Evolutionary conservation across 2,888 invertebrate species (phyloP).

Genomic region (Ametastegia equiseti): DNA sequence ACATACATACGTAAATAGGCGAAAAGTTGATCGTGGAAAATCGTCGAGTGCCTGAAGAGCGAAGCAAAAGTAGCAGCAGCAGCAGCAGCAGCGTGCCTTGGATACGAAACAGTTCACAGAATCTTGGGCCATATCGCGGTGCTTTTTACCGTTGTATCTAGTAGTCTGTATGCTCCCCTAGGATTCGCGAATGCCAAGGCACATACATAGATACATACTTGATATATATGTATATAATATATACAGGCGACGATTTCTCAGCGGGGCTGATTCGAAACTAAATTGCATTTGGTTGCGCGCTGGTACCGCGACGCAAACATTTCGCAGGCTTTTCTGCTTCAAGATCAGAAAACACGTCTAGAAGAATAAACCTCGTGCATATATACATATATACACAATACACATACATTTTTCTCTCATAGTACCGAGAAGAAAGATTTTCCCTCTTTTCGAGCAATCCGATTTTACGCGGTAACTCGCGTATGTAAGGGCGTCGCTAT

Average conservation of each 20-base stretch:
- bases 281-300: slow-evolving; percentile 31
- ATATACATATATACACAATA: too few relatives aligned
- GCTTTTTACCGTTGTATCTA: slow-evolving; percentile 6
- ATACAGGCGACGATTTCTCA: slow-evolving; percentile 19
- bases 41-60: background rate
- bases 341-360: background rate
- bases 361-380: background rate
- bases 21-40: slow-evolving; percentile 5
- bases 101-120: slow-evolving; percentile 20
- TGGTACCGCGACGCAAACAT: background rate
- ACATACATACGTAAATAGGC: background rate
- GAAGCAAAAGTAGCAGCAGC: too few relatives aligned
- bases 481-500: too few relatives aligned
- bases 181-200: slow-evolving; percentile 14
- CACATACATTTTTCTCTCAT: too few relatives aligned
- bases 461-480: too few relatives aligned
- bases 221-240: background rate
- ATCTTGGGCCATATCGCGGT: slow-evolving; percentile 17
- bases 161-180: background rate
- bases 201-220: background rate
- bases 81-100: slow-evolving; percentile 11
- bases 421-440: too few relatives aligned
- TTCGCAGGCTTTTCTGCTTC: background rate
- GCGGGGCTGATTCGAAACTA: slow-evolving; percentile 40
- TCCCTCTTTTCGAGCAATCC: too few relatives aligned